phyloP scores from a whole-genome alignment of 2,888 invertebrate species.

The Pyrochroa serraticornis region DNA sequence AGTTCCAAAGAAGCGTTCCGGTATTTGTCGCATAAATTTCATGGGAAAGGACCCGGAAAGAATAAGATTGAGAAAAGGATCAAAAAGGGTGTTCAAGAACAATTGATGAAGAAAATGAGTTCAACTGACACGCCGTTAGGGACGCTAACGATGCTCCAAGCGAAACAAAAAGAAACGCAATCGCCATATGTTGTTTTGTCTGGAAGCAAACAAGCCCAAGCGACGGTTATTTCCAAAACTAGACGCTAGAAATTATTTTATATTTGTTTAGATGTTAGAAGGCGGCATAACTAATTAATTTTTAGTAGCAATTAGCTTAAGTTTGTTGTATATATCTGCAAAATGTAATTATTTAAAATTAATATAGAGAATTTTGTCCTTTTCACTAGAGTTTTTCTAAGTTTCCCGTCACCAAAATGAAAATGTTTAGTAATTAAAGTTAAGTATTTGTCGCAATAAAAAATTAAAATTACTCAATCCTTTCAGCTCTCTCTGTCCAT shows the following conservation, averaged over 20 bases:
- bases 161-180: slow-evolving; percentile 94
- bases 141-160: slow-evolving; percentile 91
- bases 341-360: too few relatives aligned
- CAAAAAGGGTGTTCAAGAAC: slow-evolving; percentile 91
- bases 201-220: slow-evolving; percentile 77
- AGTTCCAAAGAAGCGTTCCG: slow-evolving; percentile 90
- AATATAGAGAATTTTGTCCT: too few relatives aligned
- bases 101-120: slow-evolving; percentile 97
- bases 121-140: slow-evolving; percentile 97
- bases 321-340: too few relatives aligned
- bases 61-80: slow-evolving; percentile 96
- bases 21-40: slow-evolving; percentile 97
- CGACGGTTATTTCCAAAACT: slow-evolving; percentile 53
- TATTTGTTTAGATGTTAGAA: too few relatives aligned
- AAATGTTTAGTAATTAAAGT: too few relatives aligned
- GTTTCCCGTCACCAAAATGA: too few relatives aligned
- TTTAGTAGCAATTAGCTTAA: neutral
- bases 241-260: too few relatives aligned
- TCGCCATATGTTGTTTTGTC: slow-evolving; percentile 92
- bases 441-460: too few relatives aligned
- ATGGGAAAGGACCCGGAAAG: slow-evolving; percentile 99
- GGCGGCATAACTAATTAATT: neutral
- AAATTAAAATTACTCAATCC: too few relatives aligned
- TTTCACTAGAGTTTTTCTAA: too few relatives aligned
- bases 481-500: too few relatives aligned